These are phyloP conservation scores for Thamnaconus septentrionalis DNA, from an alignment of 2,113 vertebrate species.

Conservation along the genomic window DNA sequence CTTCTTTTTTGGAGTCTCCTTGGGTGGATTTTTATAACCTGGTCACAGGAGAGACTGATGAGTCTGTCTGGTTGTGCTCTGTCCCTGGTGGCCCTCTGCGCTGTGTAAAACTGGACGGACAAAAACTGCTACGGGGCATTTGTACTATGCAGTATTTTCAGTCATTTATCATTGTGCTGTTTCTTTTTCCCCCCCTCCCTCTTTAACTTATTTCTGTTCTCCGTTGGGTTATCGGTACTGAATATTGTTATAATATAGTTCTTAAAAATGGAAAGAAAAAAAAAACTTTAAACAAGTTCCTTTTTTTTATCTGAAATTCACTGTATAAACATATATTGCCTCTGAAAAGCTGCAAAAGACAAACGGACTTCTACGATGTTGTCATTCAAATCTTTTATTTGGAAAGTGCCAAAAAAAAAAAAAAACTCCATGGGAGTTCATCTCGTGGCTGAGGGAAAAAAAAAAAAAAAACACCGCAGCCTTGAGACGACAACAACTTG, in stretches of 20 bases:
- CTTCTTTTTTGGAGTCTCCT: constrained; percentile 48
- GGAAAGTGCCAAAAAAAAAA: constrained; percentile 74
- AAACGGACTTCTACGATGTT: constrained; percentile 49
- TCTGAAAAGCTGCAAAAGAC: constrained; percentile 49
- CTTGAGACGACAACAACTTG: constrained; percentile 60
- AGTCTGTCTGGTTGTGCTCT: constrained; percentile 60
- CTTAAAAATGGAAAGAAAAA: constrained; percentile 23
- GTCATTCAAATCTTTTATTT: constrained; percentile 61
- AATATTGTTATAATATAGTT: constrained; percentile 73
- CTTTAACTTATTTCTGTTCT: constrained; percentile 75
- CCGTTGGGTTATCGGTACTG: constrained; percentile 66
- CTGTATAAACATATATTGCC: constrained; percentile 46
- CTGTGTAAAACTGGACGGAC: constrained; percentile 49
- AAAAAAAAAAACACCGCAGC: constrained; percentile 49
- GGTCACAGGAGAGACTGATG: constrained; percentile 59
- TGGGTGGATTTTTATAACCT: constrained; percentile 46
- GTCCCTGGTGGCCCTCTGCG: constrained; percentile 58
- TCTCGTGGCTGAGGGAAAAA: constrained; percentile 60
- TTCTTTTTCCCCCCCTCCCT: constrained; percentile 45
- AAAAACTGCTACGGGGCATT: constrained; percentile 64
- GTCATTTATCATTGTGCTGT: constrained; percentile 71
- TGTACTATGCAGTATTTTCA: constrained; percentile 82
- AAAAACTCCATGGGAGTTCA: constrained; percentile 21
- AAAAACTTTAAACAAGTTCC: constrained; percentile 28
- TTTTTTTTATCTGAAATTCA: constrained; percentile 60